Evolutionary conservation across 1,140 invertebrate species (phyloP), one percentile per base, ranked within the genome.

Genomic region (Drosophila ironensis): DNA sequence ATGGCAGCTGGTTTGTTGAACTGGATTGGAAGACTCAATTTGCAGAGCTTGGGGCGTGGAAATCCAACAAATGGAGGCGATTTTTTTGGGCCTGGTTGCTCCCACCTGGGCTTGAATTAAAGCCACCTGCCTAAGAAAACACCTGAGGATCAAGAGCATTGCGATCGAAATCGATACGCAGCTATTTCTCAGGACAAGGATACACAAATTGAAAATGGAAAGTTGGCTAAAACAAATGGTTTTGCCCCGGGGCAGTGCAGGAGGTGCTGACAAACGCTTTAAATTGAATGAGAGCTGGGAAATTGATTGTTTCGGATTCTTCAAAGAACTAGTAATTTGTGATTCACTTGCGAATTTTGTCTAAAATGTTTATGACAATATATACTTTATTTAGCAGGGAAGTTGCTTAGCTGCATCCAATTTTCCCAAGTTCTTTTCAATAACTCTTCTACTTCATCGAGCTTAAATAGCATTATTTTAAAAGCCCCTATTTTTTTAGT

Each of bases 81-180:
- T 86, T 84, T 84, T 84, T 80, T 84, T 70, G 73, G 11, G 54
- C 73, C 72, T 72, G 72, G 77, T 75, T 75, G 66, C 76, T 50
- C 73, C 73, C 69, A 78, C 68, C 24, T 9, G 45, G 52, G 30
- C 7, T 33, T 33, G 4, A 14, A 16, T 45, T n/a, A n/a, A 4
- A 17, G 16, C 37, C 69, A 69, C 70, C 70, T 76, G 70, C 64
- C 72, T 68, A 41, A 30, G 24, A 6, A 37, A 30, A 41, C 16
- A 41, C 24, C 44, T 14, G 47, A 41, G 48, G 38, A 41, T 46
- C 19, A n/a, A n/a, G n/a, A n/a, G n/a, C n/a, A n/a, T n/a, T n/a
- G n/a, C n/a, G n/a, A n/a, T n/a, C n/a, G n/a, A 63, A 86, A 84
- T 84, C 46, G 70, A 84, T 84, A 80, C 64, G 51, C 74, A 25